A percentile compares a stretch with the other conserved stretches of the same genome.
These are phyloP conservation scores for Drosophila infuscata DNA, from an alignment of 2,888 invertebrate species.

Conservation along the genomic window DNA sequence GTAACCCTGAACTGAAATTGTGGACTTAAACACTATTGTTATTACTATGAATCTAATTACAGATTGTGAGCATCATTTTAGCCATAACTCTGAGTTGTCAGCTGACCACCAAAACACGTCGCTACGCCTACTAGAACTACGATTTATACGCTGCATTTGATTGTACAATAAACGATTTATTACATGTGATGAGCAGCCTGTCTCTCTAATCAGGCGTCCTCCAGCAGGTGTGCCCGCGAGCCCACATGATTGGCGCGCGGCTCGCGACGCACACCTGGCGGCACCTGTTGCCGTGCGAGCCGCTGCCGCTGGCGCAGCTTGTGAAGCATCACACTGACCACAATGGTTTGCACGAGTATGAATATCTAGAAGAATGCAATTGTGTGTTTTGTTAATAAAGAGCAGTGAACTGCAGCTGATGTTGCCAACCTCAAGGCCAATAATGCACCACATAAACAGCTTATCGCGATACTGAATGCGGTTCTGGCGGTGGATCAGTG, in stretches of 20 bases:
- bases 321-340: conserved; percentile 61
- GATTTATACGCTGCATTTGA: conserved; percentile 46
- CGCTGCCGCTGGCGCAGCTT: conserved; percentile 56
- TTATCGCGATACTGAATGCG: conserved; percentile 71
- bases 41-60: conserved; percentile 13
- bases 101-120: conserved; percentile 74
- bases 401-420: conserved; percentile 35
- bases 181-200: conserved; percentile 3
- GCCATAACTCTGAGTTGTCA: conserved; percentile 72
- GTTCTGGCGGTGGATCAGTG: conserved; percentile 60
- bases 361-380: conserved; percentile 48
- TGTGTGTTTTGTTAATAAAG: conserved; percentile 9
- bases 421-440: conserved; percentile 71
- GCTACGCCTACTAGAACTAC: conserved; percentile 69
- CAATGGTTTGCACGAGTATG: conserved; percentile 60
- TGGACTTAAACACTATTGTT: not conserved
- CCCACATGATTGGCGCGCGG: conserved; percentile 72
- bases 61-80: conserved; percentile 74
- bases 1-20: conserved; percentile 42
- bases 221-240: conserved; percentile 66
- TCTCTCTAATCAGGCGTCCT: conserved; percentile 44
- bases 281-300: conserved; percentile 47
- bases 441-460: conserved; percentile 74
- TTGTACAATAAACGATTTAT: conserved; percentile 43
- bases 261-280: conserved; percentile 62